A percentile compares a stretch with the other conserved stretches of the same genome.
These are phyloP conservation scores for Mythimna impura DNA, from an alignment of 2,888 invertebrate species.

Conservation along the genomic window DNA sequence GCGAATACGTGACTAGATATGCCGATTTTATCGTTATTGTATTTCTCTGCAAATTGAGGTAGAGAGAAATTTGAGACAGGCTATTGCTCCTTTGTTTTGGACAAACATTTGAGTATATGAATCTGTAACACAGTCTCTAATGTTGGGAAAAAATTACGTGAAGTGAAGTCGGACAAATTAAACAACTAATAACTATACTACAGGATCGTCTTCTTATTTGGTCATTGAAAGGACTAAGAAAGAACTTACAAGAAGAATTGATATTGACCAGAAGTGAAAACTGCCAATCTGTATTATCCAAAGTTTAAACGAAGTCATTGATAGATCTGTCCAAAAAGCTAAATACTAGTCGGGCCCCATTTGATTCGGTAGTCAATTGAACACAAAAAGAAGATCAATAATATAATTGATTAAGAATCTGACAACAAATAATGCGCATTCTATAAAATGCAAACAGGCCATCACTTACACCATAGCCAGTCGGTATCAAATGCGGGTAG, in stretches of 20 bases:
- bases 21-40: background rate
- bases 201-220: background rate
- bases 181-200: background rate
- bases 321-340: no score
- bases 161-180: background rate
- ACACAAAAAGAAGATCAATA: background rate
- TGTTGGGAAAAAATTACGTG: no score
- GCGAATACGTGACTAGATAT: conserved; percentile 12
- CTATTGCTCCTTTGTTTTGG: background rate
- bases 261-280: no score
- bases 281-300: no score
- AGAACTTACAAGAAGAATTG: background rate
- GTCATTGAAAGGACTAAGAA: background rate
- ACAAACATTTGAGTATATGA: background rate
- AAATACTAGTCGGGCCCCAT: no score
- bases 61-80: background rate
- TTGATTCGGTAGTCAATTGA: background rate
- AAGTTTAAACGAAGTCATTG: no score
- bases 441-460: background rate
- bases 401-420: background rate
- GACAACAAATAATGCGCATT: background rate
- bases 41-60: background rate
- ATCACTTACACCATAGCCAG: conserved; percentile 33
- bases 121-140: background rate
- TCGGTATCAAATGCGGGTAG: conserved; percentile 64